Evolutionary conservation across 2,888 invertebrate genomes (phyloP).

Genomic region (Lasioglossum pauxillum): DNA sequence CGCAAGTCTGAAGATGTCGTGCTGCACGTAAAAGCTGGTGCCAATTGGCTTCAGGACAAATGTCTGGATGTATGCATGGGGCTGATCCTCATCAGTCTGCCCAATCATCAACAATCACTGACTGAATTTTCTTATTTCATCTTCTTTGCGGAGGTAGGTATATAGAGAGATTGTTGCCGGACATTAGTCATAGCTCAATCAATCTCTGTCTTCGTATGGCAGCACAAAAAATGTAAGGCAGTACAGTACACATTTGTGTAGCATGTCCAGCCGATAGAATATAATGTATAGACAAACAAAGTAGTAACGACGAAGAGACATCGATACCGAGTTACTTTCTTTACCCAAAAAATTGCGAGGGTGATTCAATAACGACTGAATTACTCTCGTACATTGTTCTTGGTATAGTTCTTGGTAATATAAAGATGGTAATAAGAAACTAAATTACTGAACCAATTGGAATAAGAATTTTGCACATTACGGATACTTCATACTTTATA

Average conservation of each 20-base stretch:
- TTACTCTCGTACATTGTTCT: neutral
- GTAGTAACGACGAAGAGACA: conserved; percentile 14
- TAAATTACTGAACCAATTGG: conserved; percentile 74
- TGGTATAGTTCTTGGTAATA: neutral
- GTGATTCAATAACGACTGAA: neutral
- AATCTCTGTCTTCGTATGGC: conserved; percentile 74
- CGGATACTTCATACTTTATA: neutral
- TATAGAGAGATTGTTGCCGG: conserved; percentile 77
- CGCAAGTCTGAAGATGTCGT: conserved; percentile 97
- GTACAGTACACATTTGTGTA: conserved; percentile 67
- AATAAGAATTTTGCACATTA: conserved; percentile 49
- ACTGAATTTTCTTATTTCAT: conserved; percentile 78
- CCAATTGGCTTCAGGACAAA: conserved; percentile 96
- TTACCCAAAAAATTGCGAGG: neutral
- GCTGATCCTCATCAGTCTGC: conserved; percentile 98
- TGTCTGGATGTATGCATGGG: conserved; percentile 96
- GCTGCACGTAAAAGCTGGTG: conserved; percentile 96
- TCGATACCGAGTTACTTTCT: neutral
- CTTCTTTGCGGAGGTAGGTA: conserved; percentile 74
- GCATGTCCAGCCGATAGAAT: conserved; percentile 63
- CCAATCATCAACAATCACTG: conserved; percentile 84
- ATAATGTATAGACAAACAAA: conserved; percentile 38
- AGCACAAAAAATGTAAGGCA: conserved; percentile 75
- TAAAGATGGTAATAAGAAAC: conserved; percentile 23
- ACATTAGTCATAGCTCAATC: conserved; percentile 74